Conservation (phyloP, 2,888 invertebrate species). For the Andrena chrysosceles region DNA sequence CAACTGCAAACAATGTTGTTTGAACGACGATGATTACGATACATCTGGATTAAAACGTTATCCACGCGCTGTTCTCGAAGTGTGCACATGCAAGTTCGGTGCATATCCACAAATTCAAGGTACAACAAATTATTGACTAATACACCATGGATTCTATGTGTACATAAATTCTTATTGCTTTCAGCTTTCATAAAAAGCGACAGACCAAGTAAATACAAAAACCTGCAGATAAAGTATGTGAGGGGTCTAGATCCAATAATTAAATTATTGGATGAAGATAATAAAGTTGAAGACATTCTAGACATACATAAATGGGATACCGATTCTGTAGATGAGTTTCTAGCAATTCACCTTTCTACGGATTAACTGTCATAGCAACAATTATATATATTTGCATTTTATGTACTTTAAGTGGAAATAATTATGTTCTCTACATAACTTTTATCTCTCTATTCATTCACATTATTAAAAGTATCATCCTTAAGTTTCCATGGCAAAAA, state of each 20-base stretch:
- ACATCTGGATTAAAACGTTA: conserved; percentile 90
- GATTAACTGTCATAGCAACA: conserved; percentile 47
- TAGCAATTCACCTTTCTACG: conserved; percentile 91
- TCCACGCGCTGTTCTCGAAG: conserved; percentile 96
- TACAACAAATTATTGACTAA: conserved; percentile 71
- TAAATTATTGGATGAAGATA: conserved; percentile 94
- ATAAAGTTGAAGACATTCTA: conserved; percentile 93
- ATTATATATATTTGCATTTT: conserved; percentile 15
- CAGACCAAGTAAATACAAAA: conserved; percentile 94
- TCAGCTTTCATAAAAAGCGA: conserved; percentile 98
- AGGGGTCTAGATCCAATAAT: conserved; percentile 98
- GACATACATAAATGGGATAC: conserved; percentile 99
- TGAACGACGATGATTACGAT: conserved; percentile 89
- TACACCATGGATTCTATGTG: background rate
- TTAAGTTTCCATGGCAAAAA: too few relatives aligned
- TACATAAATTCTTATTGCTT: conserved; percentile 52
- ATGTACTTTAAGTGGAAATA: conserved; percentile 39
- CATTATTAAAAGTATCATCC: background rate
- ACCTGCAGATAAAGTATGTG: conserved; percentile 96
- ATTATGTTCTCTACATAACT: conserved; percentile 15
- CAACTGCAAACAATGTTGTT: conserved; percentile 92
- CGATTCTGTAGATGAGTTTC: conserved; percentile 98
- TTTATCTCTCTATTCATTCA: background rate
- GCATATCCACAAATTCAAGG: conserved; percentile 98
- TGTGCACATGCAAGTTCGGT: conserved; percentile 99